Percentiles rank a stretch among this genome's conserved stretches.
Conservation (phyloP, 1,140 invertebrate species). For the Drosophila setifemur region DNA sequence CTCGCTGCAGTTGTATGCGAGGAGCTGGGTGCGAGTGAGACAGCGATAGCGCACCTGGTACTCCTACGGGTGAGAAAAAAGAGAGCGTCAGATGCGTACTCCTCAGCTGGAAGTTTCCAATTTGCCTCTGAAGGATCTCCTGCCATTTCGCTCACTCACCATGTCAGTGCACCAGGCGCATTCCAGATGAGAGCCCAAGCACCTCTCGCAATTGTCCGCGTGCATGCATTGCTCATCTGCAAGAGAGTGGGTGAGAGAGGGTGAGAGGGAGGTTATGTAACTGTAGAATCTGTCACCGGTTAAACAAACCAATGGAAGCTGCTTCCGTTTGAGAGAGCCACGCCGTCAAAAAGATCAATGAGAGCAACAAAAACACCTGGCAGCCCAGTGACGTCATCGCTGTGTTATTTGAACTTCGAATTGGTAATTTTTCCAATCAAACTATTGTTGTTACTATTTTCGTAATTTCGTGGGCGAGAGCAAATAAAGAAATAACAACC, state of each 20-base stretch:
- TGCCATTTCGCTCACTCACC: constrained; percentile 44
- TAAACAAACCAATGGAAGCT: constrained; percentile 31
- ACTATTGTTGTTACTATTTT: not conserved
- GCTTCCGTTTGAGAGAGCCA: constrained; percentile 1
- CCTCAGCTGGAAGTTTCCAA: not conserved
- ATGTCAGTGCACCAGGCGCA: constrained; percentile 83
- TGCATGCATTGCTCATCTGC: constrained; percentile 65
- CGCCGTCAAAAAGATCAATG: not conserved
- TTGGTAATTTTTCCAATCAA: not conserved
- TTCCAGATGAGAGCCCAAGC: constrained; percentile 58
- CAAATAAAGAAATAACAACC: constrained; percentile 38
- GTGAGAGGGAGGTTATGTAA: constrained; percentile 31
- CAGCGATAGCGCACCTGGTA: constrained; percentile 63
- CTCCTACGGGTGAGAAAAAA: constrained; percentile 18
- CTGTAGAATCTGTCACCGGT: not conserved
- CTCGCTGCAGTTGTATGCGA: constrained; percentile 54
- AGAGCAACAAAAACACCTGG: constrained; percentile 1
- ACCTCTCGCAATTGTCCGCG: constrained; percentile 76
- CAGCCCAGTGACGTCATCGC: constrained; percentile 32
- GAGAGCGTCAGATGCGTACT: no score
- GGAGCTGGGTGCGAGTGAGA: constrained; percentile 48
- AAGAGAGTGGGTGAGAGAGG: not conserved
- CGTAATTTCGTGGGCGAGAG: not conserved
- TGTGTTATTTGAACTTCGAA: constrained; percentile 3
- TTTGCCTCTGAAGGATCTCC: not conserved